Evolutionary conservation across 2,113 vertebrate species (phyloP).

Genomic region (Phaethon lepturus): DNA sequence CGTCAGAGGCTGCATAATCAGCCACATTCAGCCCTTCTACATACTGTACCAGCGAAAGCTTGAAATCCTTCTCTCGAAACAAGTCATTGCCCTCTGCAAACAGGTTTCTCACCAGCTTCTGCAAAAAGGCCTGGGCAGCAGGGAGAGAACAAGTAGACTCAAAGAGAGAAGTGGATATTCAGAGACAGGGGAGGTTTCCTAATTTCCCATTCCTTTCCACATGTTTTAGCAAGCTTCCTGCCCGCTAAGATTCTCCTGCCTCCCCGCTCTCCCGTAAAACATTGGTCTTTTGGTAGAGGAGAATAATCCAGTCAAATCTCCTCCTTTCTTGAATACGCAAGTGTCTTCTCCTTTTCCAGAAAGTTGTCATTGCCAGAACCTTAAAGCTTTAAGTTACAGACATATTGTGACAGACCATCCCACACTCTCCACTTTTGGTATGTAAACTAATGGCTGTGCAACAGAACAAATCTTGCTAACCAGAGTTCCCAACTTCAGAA

Average conservation of each 20-base stretch:
- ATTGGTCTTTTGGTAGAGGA: background rate
- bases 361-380: background rate
- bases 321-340: background rate
- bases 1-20: slow-evolving; percentile 81
- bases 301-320: background rate
- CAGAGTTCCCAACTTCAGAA: background rate
- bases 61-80: slow-evolving; percentile 83
- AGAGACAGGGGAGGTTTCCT: background rate
- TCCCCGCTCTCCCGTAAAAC: background rate
- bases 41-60: slow-evolving; percentile 84
- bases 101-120: slow-evolving; percentile 88
- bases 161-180: background rate
- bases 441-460: background rate
- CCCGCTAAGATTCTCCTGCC: background rate
- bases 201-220: background rate
- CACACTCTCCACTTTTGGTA: background rate
- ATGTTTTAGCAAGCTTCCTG: background rate
- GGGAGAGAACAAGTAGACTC: background rate
- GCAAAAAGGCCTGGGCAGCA: slow-evolving; percentile 83
- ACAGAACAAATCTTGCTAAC: background rate
- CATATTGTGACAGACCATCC: background rate
- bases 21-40: slow-evolving; percentile 90
- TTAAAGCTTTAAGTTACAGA: background rate
- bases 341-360: background rate
- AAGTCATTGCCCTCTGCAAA: slow-evolving; percentile 90